These are phyloP conservation scores for Thermophis baileyi DNA, from an alignment of 2,113 vertebrate species.

Conservation along the genomic window DNA sequence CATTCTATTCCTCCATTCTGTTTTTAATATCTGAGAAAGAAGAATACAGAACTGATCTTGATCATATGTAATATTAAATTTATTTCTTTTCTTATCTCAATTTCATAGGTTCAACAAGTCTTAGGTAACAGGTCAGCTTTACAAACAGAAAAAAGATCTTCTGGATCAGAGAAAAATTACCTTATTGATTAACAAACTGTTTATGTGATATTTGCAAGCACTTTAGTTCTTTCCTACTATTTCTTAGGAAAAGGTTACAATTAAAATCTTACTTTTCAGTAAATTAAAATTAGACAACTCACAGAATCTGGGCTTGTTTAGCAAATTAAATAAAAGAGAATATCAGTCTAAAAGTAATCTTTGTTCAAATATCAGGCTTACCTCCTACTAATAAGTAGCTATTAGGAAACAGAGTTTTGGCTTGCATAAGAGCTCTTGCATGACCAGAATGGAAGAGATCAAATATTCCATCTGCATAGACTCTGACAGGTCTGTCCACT, in stretches of 20 bases:
- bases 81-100: neutral
- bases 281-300: neutral
- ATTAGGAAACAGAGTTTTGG: constrained; percentile 98
- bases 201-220: neutral
- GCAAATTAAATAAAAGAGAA: neutral
- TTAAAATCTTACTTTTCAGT: neutral
- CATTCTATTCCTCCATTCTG: neutral
- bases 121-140: neutral
- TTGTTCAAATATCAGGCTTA: constrained; percentile 61
- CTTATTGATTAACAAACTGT: neutral
- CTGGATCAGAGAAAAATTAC: neutral
- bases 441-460: constrained; percentile 98
- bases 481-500: constrained; percentile 94
- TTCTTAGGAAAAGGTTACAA: neutral
- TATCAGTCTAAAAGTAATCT: neutral
- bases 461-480: constrained; percentile 98
- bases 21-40: neutral
- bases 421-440: constrained; percentile 98
- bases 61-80: neutral
- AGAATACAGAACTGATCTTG: neutral
- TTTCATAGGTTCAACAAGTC: neutral
- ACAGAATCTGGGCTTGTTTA: neutral
- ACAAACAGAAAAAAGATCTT: neutral
- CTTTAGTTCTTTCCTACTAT: neutral
- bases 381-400: constrained; percentile 98